Conservation (phyloP, 2,113 vertebrate species). For the Albula goreensis region DNA sequence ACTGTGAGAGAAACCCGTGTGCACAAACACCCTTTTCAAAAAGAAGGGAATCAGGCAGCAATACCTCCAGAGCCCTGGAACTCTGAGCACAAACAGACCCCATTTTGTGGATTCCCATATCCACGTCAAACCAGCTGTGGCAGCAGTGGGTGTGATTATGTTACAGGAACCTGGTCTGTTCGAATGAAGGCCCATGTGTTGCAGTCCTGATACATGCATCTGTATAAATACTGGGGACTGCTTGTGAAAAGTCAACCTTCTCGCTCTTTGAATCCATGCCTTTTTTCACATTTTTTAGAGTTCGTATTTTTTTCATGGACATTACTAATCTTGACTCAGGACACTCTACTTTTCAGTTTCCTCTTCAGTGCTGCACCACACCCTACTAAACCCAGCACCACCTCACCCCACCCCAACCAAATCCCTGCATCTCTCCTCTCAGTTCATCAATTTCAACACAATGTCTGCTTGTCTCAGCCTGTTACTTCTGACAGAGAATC, state of each 20-base stretch:
- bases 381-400: not conserved
- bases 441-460: no score
- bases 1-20: not conserved
- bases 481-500: no score
- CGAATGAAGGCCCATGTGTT: constrained; percentile 35
- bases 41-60: not conserved
- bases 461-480: no score
- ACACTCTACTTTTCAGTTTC: constrained; percentile 2
- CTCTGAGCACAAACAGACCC: not conserved
- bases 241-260: not conserved
- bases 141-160: not conserved
- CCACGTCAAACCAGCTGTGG: not conserved
- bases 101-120: not conserved
- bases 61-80: not conserved
- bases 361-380: not conserved
- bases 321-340: constrained; percentile 4
- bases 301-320: constrained; percentile 22
- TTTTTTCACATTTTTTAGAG: constrained; percentile 8
- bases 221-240: not conserved
- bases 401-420: not conserved
- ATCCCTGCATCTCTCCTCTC: not conserved
- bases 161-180: not conserved
- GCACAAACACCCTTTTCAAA: not conserved
- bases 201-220: not conserved
- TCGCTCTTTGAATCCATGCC: constrained; percentile 2